Conservation (phyloP, 1,140 invertebrate genomes). For the Sminthurides bifidus region DNA sequence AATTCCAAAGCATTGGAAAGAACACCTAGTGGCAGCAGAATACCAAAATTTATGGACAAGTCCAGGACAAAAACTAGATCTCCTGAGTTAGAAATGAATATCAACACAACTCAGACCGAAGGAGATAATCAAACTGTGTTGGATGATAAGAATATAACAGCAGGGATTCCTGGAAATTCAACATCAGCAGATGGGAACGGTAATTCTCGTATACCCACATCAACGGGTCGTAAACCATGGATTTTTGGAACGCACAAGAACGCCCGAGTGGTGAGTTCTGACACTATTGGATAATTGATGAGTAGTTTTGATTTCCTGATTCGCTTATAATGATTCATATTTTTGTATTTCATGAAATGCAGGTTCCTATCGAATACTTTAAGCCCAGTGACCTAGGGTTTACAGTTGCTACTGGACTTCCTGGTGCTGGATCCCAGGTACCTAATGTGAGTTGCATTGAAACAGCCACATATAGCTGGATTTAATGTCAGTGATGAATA, state of each 20-base stretch:
- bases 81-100: too few species aligned
- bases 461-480: too few species aligned
- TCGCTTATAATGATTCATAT: too few species aligned
- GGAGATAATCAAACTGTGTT: neutral
- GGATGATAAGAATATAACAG: neutral
- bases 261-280: conserved; percentile 42
- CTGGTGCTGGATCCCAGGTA: conserved; percentile 11
- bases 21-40: conserved; percentile 15
- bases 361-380: conserved; percentile 41
- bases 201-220: conserved; percentile 17
- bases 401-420: conserved; percentile 35
- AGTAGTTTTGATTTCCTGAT: neutral
- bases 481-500: too few species aligned
- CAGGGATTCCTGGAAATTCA: neutral
- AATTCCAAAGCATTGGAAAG: conserved; percentile 4
- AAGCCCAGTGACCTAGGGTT: conserved; percentile 30
- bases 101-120: too few species aligned
- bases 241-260: conserved; percentile 50
- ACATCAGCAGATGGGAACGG: neutral
- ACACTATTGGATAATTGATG: conserved; percentile 3
- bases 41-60: conserved; percentile 18
- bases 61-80: too few species aligned
- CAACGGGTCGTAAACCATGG: conserved; percentile 38
- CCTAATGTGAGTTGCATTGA: conserved; percentile 21
- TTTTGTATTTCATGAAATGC: conserved; percentile 4